phyloP scores from a whole-genome alignment of 2,797 vertebrate species.

The Melanotaenia boesemani region DNA sequence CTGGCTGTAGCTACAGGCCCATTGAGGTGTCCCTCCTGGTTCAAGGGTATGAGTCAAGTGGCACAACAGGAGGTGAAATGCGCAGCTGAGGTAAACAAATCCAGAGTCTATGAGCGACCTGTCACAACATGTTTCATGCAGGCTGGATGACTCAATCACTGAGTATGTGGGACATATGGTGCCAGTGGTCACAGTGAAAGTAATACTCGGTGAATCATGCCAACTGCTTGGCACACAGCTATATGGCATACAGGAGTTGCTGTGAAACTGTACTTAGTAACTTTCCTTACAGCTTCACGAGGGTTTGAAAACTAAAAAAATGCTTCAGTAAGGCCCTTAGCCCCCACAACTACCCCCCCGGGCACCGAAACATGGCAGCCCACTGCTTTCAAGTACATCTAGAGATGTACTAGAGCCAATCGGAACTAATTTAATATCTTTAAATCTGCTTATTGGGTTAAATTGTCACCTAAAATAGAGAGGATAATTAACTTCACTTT shows the following conservation, averaged over 20 bases:
- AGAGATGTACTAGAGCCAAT: too few relatives aligned
- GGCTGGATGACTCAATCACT: constrained; percentile 69
- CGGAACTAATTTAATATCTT: not conserved
- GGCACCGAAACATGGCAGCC: too few relatives aligned
- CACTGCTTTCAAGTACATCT: too few relatives aligned
- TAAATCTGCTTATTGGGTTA: not conserved
- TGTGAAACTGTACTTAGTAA: constrained; percentile 7
- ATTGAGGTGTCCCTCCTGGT: constrained; percentile 48
- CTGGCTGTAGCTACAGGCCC: constrained; percentile 21
- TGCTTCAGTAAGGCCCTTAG: too few relatives aligned
- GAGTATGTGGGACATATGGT: constrained; percentile 70
- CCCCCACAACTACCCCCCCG: too few relatives aligned
- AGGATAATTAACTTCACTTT: constrained; percentile 23
- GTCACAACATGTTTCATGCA: constrained; percentile 73
- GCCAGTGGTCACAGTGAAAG: constrained; percentile 64
- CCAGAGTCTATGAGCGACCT: constrained; percentile 56
- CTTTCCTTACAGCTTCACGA: not conserved
- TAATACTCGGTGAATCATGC: constrained; percentile 52
- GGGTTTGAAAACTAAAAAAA: not conserved
- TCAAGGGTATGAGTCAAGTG: constrained; percentile 65
- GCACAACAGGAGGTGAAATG: constrained; percentile 42
- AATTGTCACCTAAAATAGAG: not conserved
- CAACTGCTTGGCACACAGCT: constrained; percentile 30
- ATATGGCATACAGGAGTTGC: constrained; percentile 39
- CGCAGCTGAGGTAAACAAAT: constrained; percentile 68